A percentile compares a stretch with the other conserved stretches of the same genome.
Conservation (phyloP, 2,888 invertebrate species). For the Tribolium freemani region DNA sequence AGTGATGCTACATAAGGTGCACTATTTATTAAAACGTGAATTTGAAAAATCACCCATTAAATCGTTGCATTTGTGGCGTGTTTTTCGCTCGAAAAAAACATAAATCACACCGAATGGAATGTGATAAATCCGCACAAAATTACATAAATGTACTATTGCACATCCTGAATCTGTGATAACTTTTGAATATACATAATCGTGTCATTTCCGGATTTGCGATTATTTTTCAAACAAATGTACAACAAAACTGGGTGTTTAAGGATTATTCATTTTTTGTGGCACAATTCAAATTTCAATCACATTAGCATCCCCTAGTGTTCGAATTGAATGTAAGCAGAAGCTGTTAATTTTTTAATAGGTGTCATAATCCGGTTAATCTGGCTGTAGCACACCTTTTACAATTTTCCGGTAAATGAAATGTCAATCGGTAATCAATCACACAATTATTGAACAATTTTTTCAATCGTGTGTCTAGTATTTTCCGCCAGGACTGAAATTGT, state of each 20-base stretch:
- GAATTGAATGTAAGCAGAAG: background rate
- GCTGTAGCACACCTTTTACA: background rate
- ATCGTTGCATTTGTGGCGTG: background rate
- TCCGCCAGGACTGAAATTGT: background rate
- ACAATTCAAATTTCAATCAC: background rate
- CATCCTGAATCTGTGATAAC: background rate
- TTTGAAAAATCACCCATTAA: background rate
- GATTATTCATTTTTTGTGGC: background rate
- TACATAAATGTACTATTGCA: constrained; percentile 1
- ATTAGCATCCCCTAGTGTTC: background rate
- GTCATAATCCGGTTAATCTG: background rate
- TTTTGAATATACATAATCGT: background rate
- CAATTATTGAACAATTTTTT: background rate
- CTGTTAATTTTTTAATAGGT: background rate
- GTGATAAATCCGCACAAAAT: background rate
- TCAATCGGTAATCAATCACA: background rate
- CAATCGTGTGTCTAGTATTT: background rate
- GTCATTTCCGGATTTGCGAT: background rate
- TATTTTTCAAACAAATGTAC: background rate
- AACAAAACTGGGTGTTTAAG: background rate
- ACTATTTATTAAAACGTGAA: background rate
- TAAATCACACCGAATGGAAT: background rate
- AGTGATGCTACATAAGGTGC: no score
- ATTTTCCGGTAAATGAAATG: background rate
- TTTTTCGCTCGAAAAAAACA: background rate